Conservation (phyloP, 2,888 invertebrate genomes). For the Hyles lineata region DNA sequence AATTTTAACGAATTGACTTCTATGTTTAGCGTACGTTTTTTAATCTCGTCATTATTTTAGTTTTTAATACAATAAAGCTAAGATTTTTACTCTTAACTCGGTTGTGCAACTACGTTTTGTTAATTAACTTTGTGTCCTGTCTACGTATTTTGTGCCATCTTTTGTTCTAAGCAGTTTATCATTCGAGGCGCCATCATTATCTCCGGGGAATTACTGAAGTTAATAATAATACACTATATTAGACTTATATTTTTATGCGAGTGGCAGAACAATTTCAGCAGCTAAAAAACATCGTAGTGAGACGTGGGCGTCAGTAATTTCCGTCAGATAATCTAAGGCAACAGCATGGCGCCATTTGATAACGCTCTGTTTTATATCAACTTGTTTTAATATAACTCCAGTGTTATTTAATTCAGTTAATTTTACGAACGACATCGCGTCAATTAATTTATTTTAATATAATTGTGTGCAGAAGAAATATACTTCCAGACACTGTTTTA, state of each 20-base stretch:
- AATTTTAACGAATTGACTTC: slow-evolving; percentile 33
- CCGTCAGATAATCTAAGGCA: not conserved
- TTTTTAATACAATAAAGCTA: slow-evolving; percentile 39
- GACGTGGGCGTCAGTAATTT: not conserved
- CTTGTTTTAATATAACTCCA: slow-evolving; percentile 29
- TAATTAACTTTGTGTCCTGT: slow-evolving; percentile 26
- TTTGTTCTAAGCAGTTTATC: slow-evolving; percentile 32
- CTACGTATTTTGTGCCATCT: slow-evolving; percentile 46
- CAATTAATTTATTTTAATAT: slow-evolving; percentile 59
- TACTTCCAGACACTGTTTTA: not conserved
- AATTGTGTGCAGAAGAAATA: not conserved
- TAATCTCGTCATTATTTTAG: slow-evolving; percentile 43
- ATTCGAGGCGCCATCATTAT: not conserved
- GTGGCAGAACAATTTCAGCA: not conserved
- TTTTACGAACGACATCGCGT: slow-evolving; percentile 47
- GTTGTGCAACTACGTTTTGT: slow-evolving; percentile 68
- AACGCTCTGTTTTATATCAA: slow-evolving; percentile 2
- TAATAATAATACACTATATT: not conserved
- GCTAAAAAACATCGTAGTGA: not conserved
- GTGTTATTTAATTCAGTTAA: slow-evolving; percentile 42
- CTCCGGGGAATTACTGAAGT: not conserved
- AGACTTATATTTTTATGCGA: not conserved
- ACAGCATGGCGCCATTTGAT: not conserved
- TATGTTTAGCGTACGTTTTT: slow-evolving; percentile 36
- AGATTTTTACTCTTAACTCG: slow-evolving; percentile 45